Evolutionary conservation across 2,113 vertebrate species (phyloP).

Genomic region (Anarhynchus alexandrinus): DNA sequence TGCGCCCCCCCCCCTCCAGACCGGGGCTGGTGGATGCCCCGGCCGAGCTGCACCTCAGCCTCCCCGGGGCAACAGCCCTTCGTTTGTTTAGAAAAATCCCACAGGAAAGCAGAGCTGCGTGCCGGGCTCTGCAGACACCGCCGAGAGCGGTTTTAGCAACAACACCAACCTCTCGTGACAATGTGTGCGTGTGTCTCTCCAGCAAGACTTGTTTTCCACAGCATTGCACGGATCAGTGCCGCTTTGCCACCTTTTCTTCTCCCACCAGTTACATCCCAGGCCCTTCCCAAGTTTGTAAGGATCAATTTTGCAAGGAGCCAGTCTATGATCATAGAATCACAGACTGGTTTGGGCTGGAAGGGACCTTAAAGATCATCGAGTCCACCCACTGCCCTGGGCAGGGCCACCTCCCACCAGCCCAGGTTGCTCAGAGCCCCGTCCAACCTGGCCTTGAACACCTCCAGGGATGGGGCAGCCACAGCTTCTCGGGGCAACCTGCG

Average conservation of each 20-base stretch:
- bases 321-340: neutral
- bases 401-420: neutral
- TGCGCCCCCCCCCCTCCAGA: neutral
- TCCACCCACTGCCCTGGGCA: neutral
- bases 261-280: too few species aligned
- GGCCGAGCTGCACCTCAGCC: neutral
- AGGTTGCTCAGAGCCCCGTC: neutral
- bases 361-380: neutral
- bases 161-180: neutral
- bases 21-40: too few species aligned
- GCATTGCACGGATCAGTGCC: neutral
- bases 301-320: neutral
- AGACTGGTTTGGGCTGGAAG: neutral
- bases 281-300: neutral
- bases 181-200: neutral
- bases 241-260: neutral
- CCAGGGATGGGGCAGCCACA: too few species aligned
- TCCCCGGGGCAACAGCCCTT: neutral
- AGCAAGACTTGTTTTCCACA: neutral
- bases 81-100: too few species aligned
- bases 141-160: neutral
- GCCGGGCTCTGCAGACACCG: neutral
- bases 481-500: too few species aligned
- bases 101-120: neutral
- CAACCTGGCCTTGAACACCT: too few species aligned